phyloP scores from a whole-genome alignment of 1,140 invertebrate species.

The Phthorimaea operculella region DNA sequence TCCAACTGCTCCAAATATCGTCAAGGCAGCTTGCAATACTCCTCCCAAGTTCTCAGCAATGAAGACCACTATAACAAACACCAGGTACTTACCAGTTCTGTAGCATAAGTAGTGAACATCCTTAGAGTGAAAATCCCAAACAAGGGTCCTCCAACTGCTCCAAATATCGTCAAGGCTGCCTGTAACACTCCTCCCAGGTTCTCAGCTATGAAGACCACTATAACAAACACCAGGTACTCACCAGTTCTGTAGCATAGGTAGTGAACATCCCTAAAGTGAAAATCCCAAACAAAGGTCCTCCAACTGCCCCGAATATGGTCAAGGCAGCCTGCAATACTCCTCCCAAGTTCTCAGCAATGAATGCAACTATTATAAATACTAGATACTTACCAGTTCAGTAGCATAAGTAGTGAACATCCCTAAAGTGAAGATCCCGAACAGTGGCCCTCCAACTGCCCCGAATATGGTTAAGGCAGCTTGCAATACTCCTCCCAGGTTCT shows the following conservation, averaged over 20 bases:
- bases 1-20: slow-evolving; percentile 89
- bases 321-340: slow-evolving; percentile 79
- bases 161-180: slow-evolving; percentile 81
- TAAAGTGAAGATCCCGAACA: slow-evolving; percentile 85
- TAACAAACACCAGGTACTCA: slow-evolving; percentile 42
- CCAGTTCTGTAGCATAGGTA: slow-evolving; percentile 83
- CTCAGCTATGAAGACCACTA: slow-evolving; percentile 59
- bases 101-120: slow-evolving; percentile 75
- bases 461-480: slow-evolving; percentile 89
- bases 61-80: no score
- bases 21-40: slow-evolving; percentile 86
- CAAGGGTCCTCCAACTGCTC: slow-evolving; percentile 82
- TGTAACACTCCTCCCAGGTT: slow-evolving; percentile 79
- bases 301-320: slow-evolving; percentile 83
- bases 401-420: slow-evolving; percentile 91
- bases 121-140: slow-evolving; percentile 84
- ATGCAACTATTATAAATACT: slow-evolving; percentile 9
- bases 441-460: slow-evolving; percentile 85
- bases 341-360: slow-evolving; percentile 73
- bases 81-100: slow-evolving; percentile 68
- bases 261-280: slow-evolving; percentile 91
- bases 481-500: slow-evolving; percentile 81
- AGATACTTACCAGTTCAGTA: slow-evolving; percentile 75
- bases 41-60: no score
- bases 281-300: slow-evolving; percentile 75